phyloP scores from a whole-genome alignment of 2,113 vertebrate species.

The Tychaedon coryphoeus region DNA sequence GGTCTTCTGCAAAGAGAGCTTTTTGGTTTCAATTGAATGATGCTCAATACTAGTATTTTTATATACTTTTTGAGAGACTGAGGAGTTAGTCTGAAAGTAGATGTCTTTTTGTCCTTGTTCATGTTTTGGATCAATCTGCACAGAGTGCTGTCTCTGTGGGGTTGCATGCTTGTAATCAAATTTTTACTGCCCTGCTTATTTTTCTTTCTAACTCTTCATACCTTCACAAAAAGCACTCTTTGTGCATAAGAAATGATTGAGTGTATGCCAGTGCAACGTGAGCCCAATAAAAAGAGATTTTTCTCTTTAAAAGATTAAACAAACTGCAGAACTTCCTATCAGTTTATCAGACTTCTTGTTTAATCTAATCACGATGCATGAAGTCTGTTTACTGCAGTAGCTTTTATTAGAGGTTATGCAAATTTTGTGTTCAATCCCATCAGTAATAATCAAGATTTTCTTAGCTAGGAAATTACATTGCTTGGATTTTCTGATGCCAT shows the following conservation, averaged over 20 bases:
- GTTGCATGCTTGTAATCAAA: neutral
- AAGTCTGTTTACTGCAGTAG: neutral
- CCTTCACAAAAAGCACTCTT: neutral
- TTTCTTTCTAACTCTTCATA: neutral
- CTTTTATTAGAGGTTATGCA: neutral
- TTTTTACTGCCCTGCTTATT: neutral
- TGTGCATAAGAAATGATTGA: neutral
- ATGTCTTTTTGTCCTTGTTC: neutral
- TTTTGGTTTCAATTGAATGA: neutral
- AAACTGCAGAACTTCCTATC: neutral
- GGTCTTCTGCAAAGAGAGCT: neutral
- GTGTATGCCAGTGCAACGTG: neutral
- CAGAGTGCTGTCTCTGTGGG: neutral
- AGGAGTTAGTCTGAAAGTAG: neutral
- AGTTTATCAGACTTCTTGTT: neutral
- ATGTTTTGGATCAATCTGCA: neutral
- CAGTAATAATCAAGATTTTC: neutral
- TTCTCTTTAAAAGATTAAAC: neutral
- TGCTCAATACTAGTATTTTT: neutral
- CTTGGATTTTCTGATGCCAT: neutral
- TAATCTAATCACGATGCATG: neutral
- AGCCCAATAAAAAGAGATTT: neutral
- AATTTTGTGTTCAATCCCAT: conserved; percentile 14
- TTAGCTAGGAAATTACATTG: neutral
- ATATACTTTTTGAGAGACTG: neutral